Conservation (phyloP, 2,888 invertebrate genomes). For the Melolontha melolontha region DNA sequence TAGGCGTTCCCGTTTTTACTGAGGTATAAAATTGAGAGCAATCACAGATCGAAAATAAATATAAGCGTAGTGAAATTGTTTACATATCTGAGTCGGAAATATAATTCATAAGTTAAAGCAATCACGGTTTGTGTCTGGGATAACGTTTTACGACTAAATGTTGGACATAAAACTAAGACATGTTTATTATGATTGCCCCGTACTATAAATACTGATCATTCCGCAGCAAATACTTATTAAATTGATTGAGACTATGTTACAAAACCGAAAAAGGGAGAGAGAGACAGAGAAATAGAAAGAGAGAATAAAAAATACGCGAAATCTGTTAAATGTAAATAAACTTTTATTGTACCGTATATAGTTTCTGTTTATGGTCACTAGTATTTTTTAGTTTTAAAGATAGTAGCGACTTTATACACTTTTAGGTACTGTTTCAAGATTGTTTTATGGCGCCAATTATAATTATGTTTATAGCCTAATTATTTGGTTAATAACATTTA, state of each 20-base stretch:
- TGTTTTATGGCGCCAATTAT: constrained; percentile 34
- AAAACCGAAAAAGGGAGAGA: constrained; percentile 20
- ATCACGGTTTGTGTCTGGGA: constrained; percentile 52
- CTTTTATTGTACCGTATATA: constrained; percentile 35
- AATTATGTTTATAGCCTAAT: constrained; percentile 35
- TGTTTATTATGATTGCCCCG: constrained; percentile 59
- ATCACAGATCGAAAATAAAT: constrained; percentile 38
- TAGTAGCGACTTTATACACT: constrained; percentile 22
- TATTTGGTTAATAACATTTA: constrained; percentile 30
- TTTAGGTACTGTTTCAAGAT: constrained; percentile 11
- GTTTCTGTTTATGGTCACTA: constrained; percentile 28
- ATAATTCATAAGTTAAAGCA: constrained; percentile 50
- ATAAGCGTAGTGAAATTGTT: constrained; percentile 38
- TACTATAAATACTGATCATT: constrained; percentile 56
- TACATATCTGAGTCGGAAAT: constrained; percentile 39
- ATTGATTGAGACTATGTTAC: constrained; percentile 42
- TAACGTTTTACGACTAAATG: constrained; percentile 56
- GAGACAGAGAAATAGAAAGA: background rate
- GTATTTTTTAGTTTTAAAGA: constrained; percentile 27
- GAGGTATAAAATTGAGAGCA: constrained; percentile 40
- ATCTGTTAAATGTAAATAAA: constrained; percentile 32
- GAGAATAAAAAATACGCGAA: constrained; percentile 18
- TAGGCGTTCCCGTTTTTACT: constrained; percentile 13
- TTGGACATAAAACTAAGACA: constrained; percentile 56
- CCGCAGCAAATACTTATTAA: constrained; percentile 52